Conservation (phyloP, 2,113 vertebrate genomes). For the Brachirus orientalis region DNA sequence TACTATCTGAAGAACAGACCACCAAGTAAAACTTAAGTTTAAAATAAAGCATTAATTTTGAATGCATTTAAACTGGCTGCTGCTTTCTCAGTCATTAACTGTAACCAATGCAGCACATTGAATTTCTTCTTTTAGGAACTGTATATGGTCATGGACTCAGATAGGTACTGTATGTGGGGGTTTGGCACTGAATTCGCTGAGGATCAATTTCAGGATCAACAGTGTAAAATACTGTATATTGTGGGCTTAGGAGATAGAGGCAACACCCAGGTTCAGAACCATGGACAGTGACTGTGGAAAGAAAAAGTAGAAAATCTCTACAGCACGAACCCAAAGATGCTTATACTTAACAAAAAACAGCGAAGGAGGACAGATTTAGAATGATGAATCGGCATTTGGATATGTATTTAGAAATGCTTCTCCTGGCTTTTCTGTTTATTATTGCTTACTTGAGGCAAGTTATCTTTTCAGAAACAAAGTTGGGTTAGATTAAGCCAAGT, state of each 20-base stretch:
- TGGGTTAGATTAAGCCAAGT: no score
- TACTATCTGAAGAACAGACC: no score
- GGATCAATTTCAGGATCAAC: no score
- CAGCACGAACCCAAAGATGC: not conserved
- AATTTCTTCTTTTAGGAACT: not conserved
- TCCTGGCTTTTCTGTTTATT: not conserved
- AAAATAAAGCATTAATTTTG: no score
- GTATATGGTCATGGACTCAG: no score
- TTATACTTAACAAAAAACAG: not conserved
- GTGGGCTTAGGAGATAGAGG: no score
- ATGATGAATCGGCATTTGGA: not conserved
- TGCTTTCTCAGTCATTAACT: not conserved
- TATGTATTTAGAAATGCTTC: not conserved
- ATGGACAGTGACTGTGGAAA: not conserved
- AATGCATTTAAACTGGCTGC: no score
- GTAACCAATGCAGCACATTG: not conserved
- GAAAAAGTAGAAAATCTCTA: not conserved
- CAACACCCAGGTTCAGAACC: not conserved
- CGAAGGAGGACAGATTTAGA: not conserved
- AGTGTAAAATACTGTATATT: no score
- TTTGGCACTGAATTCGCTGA: not conserved
- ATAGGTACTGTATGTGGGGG: no score
- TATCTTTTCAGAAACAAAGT: not conserved
- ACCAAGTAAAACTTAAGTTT: no score
- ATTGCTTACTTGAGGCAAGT: not conserved